Percentiles rank a stretch among this genome's conserved stretches.
phyloP scores from a whole-genome alignment of 2,888 invertebrate genomes.

The Amphipyra tragopoginis region DNA sequence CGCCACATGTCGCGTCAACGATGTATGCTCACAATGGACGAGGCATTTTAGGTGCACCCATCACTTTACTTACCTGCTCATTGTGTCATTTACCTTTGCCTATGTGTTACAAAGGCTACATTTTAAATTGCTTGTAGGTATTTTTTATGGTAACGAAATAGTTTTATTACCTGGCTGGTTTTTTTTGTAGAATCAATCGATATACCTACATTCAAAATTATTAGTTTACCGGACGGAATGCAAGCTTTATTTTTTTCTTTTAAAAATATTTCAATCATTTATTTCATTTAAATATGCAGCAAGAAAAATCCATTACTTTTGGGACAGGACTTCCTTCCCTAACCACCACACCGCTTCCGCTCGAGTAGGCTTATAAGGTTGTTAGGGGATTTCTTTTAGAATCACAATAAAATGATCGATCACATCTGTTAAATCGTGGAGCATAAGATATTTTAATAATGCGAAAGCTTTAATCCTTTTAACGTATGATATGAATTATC shows the following conservation, averaged over 20 bases:
- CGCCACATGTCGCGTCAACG: slow-evolving; percentile 78
- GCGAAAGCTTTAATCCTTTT: slow-evolving; percentile 20
- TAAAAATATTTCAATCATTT: slow-evolving; percentile 10
- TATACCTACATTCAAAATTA: too few species aligned
- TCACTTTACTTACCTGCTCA: slow-evolving; percentile 39
- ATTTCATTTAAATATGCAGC: not conserved
- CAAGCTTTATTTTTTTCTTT: not conserved
- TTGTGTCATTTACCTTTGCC: slow-evolving; percentile 41
- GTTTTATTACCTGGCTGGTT: not conserved
- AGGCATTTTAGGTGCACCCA: slow-evolving; percentile 59
- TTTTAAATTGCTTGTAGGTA: slow-evolving; percentile 4
- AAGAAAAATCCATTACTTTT: slow-evolving; percentile 48
- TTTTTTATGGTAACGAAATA: slow-evolving; percentile 23
- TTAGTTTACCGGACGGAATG: too few species aligned
- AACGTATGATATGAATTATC: slow-evolving; percentile 1
- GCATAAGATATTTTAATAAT: slow-evolving; percentile 4
- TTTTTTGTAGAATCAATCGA: not conserved
- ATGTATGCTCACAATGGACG: slow-evolving; percentile 71
- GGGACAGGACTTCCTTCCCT: slow-evolving; percentile 43
- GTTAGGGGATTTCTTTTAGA: slow-evolving; percentile 26
- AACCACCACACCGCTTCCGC: slow-evolving; percentile 48
- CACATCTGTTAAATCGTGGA: slow-evolving; percentile 32
- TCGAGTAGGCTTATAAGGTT: slow-evolving; percentile 25
- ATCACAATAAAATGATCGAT: slow-evolving; percentile 47
- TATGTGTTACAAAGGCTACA: slow-evolving; percentile 31